Evolutionary conservation across 53 echinoderm and acorn worm species (phyloP).

Genomic region (Antedon mediterranea): DNA sequence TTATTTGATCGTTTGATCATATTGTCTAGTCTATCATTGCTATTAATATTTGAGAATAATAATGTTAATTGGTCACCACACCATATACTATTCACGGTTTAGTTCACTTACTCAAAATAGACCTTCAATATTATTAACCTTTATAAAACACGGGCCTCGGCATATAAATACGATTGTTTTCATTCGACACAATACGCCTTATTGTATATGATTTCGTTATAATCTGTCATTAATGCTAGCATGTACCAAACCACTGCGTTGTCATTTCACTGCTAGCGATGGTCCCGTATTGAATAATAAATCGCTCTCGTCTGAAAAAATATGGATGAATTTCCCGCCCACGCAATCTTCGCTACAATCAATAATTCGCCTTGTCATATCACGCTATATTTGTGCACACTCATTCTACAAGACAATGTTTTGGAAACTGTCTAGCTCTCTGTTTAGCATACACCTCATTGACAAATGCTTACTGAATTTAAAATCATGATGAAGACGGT

Average conservation of each 20-base stretch:
- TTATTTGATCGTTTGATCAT: too few species aligned
- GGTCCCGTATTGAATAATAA: background rate
- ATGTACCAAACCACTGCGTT: background rate
- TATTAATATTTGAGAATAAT: background rate
- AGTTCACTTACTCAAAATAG: background rate
- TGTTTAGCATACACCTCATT: background rate
- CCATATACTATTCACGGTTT: background rate
- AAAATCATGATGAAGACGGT: background rate
- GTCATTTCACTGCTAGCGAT: background rate
- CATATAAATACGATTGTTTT: background rate
- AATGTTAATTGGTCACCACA: background rate
- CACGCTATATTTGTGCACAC: background rate
- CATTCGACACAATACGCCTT: background rate
- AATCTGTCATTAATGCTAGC: background rate
- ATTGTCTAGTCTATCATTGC: background rate
- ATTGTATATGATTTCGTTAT: background rate
- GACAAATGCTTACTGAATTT: background rate
- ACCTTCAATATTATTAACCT: background rate
- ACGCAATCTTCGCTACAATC: background rate
- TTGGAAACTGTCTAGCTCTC: background rate
- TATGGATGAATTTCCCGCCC: background rate
- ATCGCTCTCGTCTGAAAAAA: background rate
- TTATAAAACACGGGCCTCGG: background rate
- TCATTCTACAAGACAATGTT: background rate
- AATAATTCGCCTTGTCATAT: background rate